Evolutionary conservation across 2,888 invertebrate genomes (phyloP).

Genomic region (Ectobius pallidus): DNA sequence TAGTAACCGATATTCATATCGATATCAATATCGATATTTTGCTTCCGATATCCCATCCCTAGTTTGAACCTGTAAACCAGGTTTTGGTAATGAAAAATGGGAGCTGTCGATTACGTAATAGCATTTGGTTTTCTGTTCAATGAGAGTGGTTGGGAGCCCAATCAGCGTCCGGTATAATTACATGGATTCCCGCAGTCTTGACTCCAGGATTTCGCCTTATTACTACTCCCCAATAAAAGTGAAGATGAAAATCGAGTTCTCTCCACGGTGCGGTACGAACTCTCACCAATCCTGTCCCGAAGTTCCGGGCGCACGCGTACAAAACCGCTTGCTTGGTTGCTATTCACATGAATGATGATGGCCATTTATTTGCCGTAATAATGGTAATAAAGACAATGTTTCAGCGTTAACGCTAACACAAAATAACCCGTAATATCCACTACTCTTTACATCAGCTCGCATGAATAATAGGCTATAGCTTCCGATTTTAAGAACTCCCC

Average conservation of each 20-base stretch:
- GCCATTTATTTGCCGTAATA: conserved; percentile 21
- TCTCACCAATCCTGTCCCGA: conserved; percentile 3
- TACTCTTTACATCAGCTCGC: background rate
- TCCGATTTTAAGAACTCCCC: too few species aligned
- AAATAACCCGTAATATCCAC: background rate
- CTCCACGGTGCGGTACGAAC: background rate
- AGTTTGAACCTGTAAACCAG: too few species aligned
- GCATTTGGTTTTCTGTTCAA: conserved; percentile 27
- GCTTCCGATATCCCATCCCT: too few species aligned
- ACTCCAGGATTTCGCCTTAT: background rate
- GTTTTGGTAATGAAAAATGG: conserved; percentile 30
- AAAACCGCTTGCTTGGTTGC: background rate
- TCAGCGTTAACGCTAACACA: conserved; percentile 8
- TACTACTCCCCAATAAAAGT: conserved; percentile 31
- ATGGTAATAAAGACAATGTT: conserved; percentile 23
- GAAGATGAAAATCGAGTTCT: conserved; percentile 16
- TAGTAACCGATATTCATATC: too few species aligned
- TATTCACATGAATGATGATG: conserved; percentile 13
- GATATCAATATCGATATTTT: too few species aligned
- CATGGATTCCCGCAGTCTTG: conserved; percentile 26
- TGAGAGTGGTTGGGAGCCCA: background rate
- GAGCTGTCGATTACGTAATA: conserved; percentile 33
- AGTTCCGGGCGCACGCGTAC: background rate
- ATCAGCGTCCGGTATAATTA: conserved; percentile 28
- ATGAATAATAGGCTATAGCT: background rate